Evolutionary conservation across 23 tunicate species (phyloP), one percentile per base, ranked within the genome.

Genomic region (Trididemnum nubilum): DNA sequence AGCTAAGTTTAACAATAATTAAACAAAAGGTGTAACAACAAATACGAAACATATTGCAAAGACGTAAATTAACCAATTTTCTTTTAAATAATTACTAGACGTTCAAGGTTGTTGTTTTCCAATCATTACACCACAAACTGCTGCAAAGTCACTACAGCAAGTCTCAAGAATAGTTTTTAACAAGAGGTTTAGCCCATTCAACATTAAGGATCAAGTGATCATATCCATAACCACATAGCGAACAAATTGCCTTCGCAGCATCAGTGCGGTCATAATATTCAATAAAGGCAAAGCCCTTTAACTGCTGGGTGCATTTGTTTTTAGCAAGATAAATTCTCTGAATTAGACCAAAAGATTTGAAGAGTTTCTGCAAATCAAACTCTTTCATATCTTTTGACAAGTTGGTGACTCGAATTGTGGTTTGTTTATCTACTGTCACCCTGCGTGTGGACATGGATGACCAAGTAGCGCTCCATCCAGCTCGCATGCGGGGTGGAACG

Each of bases 281-380:
- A 27, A 96, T 96, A 76, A 96, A 96, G 40, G 99, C 99, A 76
- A 96, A 96, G 2, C 99, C 99, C 51, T 88, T 94, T n/a, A 90
- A 88, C 54, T 94, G 94, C 66, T 85, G 90, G 28, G 94, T 88
- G 69, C 84, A 94, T 82, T 89, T 88, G 70, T 90, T 88, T 61
- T 90, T 96, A 3, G 96, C 99, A 35, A 96, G 80, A 75, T 87
- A 92, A 34, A 96, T 96, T 76, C 99, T 54, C 36, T 87, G 88
- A n/a, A 96, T 86, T 12, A 89, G 92, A 21, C 99, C 99, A 75
- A 96, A 96, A 12, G 95, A 91, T 79, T 88, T 78, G 82, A 96
- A 96, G 24, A 96, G 74, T 30, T 90, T 89, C 69, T 96, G 99
- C 38, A 96, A 79, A 83, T 96, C 99, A 0, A 85, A 79, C 82